These are phyloP conservation scores for Acropora tenuis DNA, from an alignment of 64 coral and sea anemone genomes.

Conservation along the genomic window DNA sequence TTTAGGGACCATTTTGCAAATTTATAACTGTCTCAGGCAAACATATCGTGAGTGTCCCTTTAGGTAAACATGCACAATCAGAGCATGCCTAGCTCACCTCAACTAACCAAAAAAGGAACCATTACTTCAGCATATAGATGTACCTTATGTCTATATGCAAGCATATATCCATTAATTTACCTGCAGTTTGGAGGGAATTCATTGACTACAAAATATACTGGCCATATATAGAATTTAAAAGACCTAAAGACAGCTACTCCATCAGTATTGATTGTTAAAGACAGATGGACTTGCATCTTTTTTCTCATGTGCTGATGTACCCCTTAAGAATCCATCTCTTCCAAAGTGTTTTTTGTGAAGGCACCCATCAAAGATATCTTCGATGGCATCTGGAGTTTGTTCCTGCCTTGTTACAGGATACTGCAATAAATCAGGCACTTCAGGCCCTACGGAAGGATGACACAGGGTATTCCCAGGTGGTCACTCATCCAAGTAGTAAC, in stretches of 20 bases:
- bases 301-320: constrained; percentile 23
- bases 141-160: neutral
- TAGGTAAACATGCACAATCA: too few species aligned
- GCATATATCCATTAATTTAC: neutral
- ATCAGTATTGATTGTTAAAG: constrained; percentile 68
- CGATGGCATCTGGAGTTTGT: constrained; percentile 23
- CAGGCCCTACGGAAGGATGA: constrained; percentile 7
- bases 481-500: too few species aligned
- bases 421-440: constrained; percentile 13
- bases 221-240: constrained; percentile 62
- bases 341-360: constrained; percentile 57
- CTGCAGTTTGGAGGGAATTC: constrained; percentile 71
- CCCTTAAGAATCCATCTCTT: constrained; percentile 34
- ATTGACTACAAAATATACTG: constrained; percentile 62
- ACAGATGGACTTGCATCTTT: constrained; percentile 55
- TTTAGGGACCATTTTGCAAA: too few species aligned
- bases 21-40: too few species aligned
- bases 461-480: too few species aligned
- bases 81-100: too few species aligned
- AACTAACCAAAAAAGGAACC: too few species aligned
- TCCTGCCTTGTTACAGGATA: constrained; percentile 17
- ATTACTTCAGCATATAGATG: neutral
- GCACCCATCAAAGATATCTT: constrained; percentile 67
- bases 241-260: constrained; percentile 52
- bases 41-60: too few species aligned